Evolutionary conservation across 2,113 vertebrate species (phyloP).

Genomic region (Syngnathus floridae): DNA sequence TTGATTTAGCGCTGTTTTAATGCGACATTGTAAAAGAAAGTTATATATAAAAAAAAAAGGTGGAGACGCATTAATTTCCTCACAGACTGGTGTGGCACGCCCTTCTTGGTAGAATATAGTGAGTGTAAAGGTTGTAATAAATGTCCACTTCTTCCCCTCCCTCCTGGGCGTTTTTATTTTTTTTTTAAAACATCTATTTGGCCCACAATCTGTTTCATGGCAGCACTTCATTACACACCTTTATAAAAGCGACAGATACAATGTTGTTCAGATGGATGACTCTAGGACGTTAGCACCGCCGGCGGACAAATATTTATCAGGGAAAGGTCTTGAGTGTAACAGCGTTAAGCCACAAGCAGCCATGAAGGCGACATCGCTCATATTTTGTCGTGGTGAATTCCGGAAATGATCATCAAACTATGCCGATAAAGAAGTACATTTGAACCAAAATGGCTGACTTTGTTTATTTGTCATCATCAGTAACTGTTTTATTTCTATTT

Average conservation of each 20-base stretch:
- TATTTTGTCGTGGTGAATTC: neutral
- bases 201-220: conserved; percentile 58
- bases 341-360: neutral
- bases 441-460: neutral
- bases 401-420: conserved; percentile 2
- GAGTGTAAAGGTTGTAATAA: conserved; percentile 4
- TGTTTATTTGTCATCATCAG: neutral
- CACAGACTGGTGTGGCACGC: conserved; percentile 11
- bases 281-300: no score
- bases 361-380: neutral
- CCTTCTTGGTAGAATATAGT: neutral
- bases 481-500: neutral
- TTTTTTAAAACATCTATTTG: conserved; percentile 53
- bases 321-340: conserved; percentile 32
- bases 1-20: conserved; percentile 13
- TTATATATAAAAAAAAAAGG: neutral
- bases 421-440: neutral
- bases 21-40: conserved; percentile 7
- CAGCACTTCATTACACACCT: conserved; percentile 66
- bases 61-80: conserved; percentile 3
- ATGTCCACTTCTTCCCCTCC: neutral
- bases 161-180: conserved; percentile 1
- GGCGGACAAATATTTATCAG: conserved; percentile 34
- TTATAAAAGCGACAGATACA: conserved; percentile 65
- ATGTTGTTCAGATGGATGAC: conserved; percentile 42